Evolutionary conservation across 2,113 vertebrate genomes (phyloP), one percentile per base, ranked within the genome.

Genomic region (Brachyistius frenatus): DNA sequence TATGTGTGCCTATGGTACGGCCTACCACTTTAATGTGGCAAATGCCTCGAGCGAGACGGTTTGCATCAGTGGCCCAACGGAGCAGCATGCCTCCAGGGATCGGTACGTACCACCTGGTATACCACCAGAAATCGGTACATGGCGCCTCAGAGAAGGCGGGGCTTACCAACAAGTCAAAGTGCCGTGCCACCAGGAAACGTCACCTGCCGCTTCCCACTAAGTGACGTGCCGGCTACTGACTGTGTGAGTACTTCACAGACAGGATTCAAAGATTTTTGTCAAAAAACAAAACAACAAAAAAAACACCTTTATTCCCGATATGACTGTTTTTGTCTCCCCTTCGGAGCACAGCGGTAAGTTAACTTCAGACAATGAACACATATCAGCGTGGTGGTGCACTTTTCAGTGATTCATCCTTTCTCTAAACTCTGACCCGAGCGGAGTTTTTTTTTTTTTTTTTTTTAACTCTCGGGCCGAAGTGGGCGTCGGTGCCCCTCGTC

Each of bases 401-500:
- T 14, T 2, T 23, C 1, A 4, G 32, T 80, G 79, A 83, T 68
- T 78, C 70, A 75, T 58, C 32, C 41, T 16, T 47, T 23, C 31
- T 35, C 16, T 23, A 23, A 35, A 55, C 56, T 32, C 47, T 53
- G 37, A 62, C 49, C 62, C 31, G 23, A 30, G 46, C 33, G 16
- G 50, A 74, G 55, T 15, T 10, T 63, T 55, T 50, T 23, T 23
- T 23, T 50, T 23, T 23, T 23, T 23, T 23, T 23, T 23, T 23
- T 23, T 23, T 23, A 23, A 41, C 46, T 58, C 78, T 4, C 4
- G 30, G 33, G 66, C 35, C 5, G 0, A 16, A 11, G 80, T 84
- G 87, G 80, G 85, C 44, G 80, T 86, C 23, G 23, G 23, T 23
- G 23, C 23, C 23, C 11, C 44, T 2, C 44, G 44, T 7, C 16